Percentiles rank a stretch among this genome's conserved stretches.
phyloP scores from a whole-genome alignment of 2,888 invertebrate genomes.

The Autographa pulchrina region DNA sequence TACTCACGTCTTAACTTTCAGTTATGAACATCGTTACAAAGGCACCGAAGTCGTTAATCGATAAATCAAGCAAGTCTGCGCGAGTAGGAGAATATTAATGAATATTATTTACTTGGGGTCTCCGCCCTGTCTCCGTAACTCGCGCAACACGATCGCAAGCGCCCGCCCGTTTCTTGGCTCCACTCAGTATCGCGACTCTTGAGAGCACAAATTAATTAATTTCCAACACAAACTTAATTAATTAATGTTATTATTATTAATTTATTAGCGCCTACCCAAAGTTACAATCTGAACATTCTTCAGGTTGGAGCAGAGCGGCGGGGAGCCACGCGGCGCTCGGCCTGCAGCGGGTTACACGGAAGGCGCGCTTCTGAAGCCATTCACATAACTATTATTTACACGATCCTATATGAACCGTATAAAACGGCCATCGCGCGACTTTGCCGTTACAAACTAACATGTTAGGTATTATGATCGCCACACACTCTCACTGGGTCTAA shows the following conservation, averaged over 20 bases:
- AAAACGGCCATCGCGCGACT: no score
- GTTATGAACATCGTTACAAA: slow-evolving; percentile 5
- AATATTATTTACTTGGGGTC: slow-evolving; percentile 12
- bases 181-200: not conserved
- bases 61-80: slow-evolving; percentile 20
- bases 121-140: not conserved
- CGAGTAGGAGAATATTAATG: slow-evolving; percentile 16
- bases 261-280: slow-evolving; percentile 13
- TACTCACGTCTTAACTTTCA: no score
- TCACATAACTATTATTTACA: no score
- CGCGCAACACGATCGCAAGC: not conserved
- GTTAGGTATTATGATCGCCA: no score
- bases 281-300: slow-evolving; percentile 6
- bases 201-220: slow-evolving; percentile 20
- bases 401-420: no score
- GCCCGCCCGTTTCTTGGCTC: not conserved
- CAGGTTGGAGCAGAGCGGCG: not conserved
- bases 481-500: no score
- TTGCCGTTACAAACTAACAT: no score
- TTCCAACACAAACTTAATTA: slow-evolving; percentile 20
- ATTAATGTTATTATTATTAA: slow-evolving; percentile 19
- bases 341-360: not conserved
- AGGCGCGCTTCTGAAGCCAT: no score
- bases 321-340: not conserved
- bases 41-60: slow-evolving; percentile 7